Evolutionary conservation across 2,797 vertebrate species (phyloP), one percentile per base, ranked within the genome.

Genomic region (Cirrhinus molitorella): DNA sequence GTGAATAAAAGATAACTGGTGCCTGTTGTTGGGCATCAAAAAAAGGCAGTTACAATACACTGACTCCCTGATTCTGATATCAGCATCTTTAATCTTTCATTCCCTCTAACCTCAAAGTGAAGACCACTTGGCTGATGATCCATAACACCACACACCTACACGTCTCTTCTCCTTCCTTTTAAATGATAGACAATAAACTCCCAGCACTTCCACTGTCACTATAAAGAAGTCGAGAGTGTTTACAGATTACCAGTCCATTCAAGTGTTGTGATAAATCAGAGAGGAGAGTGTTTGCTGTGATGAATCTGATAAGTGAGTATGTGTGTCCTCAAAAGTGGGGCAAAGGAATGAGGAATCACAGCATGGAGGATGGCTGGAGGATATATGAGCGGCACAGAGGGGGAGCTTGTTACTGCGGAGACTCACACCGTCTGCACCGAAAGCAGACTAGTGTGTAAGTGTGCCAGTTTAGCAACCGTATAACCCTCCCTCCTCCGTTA

Each of bases 391-490:
- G 45, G 25, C 81, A 76, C 31, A 3, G 51, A 66, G 57, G 61
- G 75, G 77, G 71, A 83, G 85, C 70, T 74, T 86, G 81, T 86
- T 86, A 79, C 55, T 65, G 77, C 31, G 34, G 67, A 76, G 55
- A 67, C 71, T 75, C 34, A 75, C 28, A 86, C 59, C 49, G 74
- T 86, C 79, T 83, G 89, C 87, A 91, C 85, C 75, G 85, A 89
- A 93, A 93, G 87, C 91, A 91, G 90, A 91, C 89, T 90, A 92
- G 90, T 93, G 90, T 92, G 91, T 91, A 90, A 93, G 88, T 88
- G 90, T 92, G 92, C 90, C 91, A 91, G 91, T 90, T 89, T 84
- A 81, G 90, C 87, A 87, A 91, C 91, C 90, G 91, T 37, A 65
- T 10, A 49, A 37, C 68, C 55, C 37, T 34, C 17, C 59, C 63